Evolutionary conservation across 1,140 invertebrate genomes (phyloP), one percentile per base, ranked within the genome.

Genomic region (Radopholus similis): DNA sequence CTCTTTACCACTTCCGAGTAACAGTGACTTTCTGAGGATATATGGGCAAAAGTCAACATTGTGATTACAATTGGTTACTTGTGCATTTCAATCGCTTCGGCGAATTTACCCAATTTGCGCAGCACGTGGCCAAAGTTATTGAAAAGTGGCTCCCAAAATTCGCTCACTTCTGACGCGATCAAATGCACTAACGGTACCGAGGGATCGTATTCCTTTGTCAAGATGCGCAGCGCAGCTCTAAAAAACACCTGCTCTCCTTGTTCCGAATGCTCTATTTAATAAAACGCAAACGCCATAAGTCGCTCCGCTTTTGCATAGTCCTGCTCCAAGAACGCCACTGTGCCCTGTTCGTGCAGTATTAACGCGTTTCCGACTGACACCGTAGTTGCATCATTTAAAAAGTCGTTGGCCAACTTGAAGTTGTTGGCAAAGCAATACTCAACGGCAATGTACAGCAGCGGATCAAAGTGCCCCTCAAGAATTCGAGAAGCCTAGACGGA

Each of bases 361-460:
- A 78, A 65, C 11, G 75, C 64, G 70, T 79, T 76, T 9, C 49
- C 9, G 18, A 68, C 76, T 11, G 64, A 62, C 44, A 77, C 56
- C 11, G 15, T 30, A 30, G 57, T 57, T 0, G 77, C 75, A 55
- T 77, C 75, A 8, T 49, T 32, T 13, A 77, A 30, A 67, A 79
- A 78, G 26, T 73, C 55, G 11, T 30, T 44, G 15, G 75, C 77
- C 35, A 77, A 58, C 37, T 76, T 73, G 32, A 73, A 69, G 30
- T 79, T 79, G 51, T 73, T 77, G 23, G 76, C 66, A 23, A 66
- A 77, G 21, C 77, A 70, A 44, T 79, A 66, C 49, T 77, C 70
- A 11, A 77, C 38, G n/a, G 73, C 75, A 18, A 77, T 79, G 54
- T 77, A 77, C 4, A 77, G 55, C 13, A 65, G 53, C 15, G 75